A percentile compares a stretch with the other conserved stretches of the same genome.
phyloP scores from a whole-genome alignment of 1,140 invertebrate species.

The Leptoteleia sp. region DNA sequence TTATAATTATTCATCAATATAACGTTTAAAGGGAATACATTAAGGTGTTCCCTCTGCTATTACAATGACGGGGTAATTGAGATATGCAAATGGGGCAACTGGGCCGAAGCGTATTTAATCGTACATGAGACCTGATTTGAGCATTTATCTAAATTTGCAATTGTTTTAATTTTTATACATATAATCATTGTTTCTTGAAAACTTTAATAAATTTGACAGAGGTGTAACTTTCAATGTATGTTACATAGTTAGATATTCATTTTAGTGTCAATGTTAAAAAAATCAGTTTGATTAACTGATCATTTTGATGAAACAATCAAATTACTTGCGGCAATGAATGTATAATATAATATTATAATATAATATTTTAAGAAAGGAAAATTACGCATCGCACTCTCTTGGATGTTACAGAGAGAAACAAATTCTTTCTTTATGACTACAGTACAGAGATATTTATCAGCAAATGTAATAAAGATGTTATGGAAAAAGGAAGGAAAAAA shows the following conservation, averaged over 20 bases:
- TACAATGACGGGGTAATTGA: slow-evolving; percentile 42
- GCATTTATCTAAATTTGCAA: slow-evolving; percentile 4
- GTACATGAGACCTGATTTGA: slow-evolving; percentile 33
- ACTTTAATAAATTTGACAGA: too few species aligned
- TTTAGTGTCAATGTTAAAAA: too few species aligned
- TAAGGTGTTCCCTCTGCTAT: slow-evolving; percentile 19
- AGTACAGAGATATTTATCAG: background rate
- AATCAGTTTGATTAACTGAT: too few species aligned
- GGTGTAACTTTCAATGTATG: too few species aligned
- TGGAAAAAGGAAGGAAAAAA: background rate
- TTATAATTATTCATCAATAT: slow-evolving; percentile 39
- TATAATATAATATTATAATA: too few species aligned
- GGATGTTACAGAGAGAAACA: background rate
- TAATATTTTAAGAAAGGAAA: slow-evolving; percentile 1
- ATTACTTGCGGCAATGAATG: slow-evolving; percentile 1
- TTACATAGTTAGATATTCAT: too few species aligned
- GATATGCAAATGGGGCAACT: slow-evolving; percentile 34
- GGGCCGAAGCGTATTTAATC: slow-evolving; percentile 31
- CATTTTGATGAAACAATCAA: too few species aligned
- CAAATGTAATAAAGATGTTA: background rate
- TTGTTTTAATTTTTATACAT: too few species aligned
- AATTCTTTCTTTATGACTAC: background rate
- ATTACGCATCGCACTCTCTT: background rate
- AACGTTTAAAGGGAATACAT: slow-evolving; percentile 31
- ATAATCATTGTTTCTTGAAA: too few species aligned